A percentile compares a stretch with the other conserved stretches of the same genome.
Conservation (phyloP, 1,140 invertebrate genomes). For the Nasonia giraulti region DNA sequence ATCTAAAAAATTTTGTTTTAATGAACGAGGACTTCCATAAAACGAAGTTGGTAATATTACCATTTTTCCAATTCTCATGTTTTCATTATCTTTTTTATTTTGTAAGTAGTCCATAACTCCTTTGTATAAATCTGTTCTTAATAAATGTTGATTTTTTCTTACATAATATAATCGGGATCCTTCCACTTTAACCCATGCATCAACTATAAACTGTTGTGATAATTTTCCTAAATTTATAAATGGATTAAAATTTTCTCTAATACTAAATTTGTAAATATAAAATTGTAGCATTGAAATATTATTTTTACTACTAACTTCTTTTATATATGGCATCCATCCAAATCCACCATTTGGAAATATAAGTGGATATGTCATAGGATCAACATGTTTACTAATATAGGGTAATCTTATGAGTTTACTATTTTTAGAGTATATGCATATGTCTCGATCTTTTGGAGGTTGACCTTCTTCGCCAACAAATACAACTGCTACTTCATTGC, state of each 20-base stretch:
- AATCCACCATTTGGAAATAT: slow-evolving; percentile 1
- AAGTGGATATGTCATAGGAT: slow-evolving; percentile 21
- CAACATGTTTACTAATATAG: slow-evolving; percentile 16
- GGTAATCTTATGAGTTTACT: too few relatives aligned
- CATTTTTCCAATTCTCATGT: slow-evolving; percentile 33
- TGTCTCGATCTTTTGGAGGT: too few relatives aligned
- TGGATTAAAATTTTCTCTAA: slow-evolving; percentile 9
- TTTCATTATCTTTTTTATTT: slow-evolving; percentile 12
- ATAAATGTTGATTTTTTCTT: slow-evolving; percentile 37
- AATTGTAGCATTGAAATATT: not conserved
- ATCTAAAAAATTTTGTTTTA: slow-evolving; percentile 45
- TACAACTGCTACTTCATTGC: too few relatives aligned
- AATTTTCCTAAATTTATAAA: not conserved
- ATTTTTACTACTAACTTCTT: not conserved
- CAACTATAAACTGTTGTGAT: slow-evolving; percentile 9
- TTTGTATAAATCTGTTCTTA: slow-evolving; percentile 43
- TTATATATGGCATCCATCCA: slow-evolving; percentile 6
- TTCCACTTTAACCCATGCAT: not conserved
- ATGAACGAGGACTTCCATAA: slow-evolving; percentile 32
- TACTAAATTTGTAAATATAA: slow-evolving; percentile 12
- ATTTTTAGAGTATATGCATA: too few relatives aligned
- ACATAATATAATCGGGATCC: not conserved
- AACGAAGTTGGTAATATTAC: slow-evolving; percentile 47
- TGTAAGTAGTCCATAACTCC: slow-evolving; percentile 49
- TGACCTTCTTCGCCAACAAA: too few relatives aligned